Base-by-base conservation (phyloP, 2,888 invertebrate species). In the Drosophila neotestacea region DNA sequence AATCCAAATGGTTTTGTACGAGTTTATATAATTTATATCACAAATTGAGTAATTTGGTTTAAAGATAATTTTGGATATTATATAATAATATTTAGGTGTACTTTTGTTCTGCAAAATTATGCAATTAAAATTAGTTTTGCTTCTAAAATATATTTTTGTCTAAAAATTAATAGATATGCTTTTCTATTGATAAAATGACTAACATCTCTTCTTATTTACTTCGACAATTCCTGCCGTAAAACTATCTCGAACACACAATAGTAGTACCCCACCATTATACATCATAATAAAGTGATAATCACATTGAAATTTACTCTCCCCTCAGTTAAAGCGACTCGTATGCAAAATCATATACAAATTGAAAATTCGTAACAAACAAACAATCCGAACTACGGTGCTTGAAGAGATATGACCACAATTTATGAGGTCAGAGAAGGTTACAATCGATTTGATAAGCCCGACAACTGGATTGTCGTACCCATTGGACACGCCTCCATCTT, bases 391-490 rank as follows among this genome's bases (percentile, higher is more conserved):
- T 36, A 52, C 32, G 42, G 28, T 27, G n/a, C 28, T 51, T 32
- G 9, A 11, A n/a, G 51, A 42, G 42, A 42, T 46, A 11, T 11
- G 28, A 9, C 4, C 4, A 22, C 28, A 7, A 39, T 52, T n/a
- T 22, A 16, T 16, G 64, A 60, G 70, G 46, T 62, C 51, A 51
- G 39, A 1, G n/a, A 6, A 41, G 27, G 36, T 30, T 39, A 30
- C 38, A 32, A 30, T 42, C 50, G 27, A 39, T 38, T 6, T 63
- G 70, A 75, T 70, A 65, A 59, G 61, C 61, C n/a, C 52, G 36
- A 32, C 63, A 30, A 32, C 64, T n/a, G 27, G 22, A 16, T 13
- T 36, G n/a, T 41, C 11, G 39, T 47, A 46, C 4, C 27, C 51
- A 47, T 28, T 22, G 36, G 22, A 30, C 13, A n/a, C 16, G 47